These are phyloP conservation scores for Drosophila ohnishii DNA, from an alignment of 1,140 invertebrate genomes.

Conservation along the genomic window DNA sequence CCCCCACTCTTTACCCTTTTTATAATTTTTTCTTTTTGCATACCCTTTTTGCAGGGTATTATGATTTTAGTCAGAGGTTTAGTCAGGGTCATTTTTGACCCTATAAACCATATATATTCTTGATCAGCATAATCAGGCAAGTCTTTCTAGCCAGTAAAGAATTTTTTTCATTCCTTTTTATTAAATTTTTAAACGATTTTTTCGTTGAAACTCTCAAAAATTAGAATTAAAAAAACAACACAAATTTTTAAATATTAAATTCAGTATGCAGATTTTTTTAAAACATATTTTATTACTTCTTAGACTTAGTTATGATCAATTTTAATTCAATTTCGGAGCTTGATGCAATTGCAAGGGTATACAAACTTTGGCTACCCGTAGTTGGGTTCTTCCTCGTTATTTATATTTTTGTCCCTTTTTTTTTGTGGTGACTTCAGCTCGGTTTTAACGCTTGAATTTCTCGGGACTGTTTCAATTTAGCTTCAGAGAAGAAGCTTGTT, in stretches of 20 bases:
- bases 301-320: too few species aligned
- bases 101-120: not conserved
- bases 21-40: not conserved
- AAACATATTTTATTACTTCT: too few species aligned
- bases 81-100: not conserved
- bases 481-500: constrained; percentile 15
- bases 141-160: too few species aligned
- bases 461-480: constrained; percentile 50
- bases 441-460: constrained; percentile 63
- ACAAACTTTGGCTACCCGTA: too few species aligned
- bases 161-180: too few species aligned
- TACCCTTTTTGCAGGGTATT: not conserved
- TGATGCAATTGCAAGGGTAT: too few species aligned
- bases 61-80: not conserved
- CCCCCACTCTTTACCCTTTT: not conserved
- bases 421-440: constrained; percentile 40
- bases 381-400: not conserved
- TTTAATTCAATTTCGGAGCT: too few species aligned
- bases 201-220: too few species aligned
- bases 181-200: too few species aligned
- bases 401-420: not conserved
- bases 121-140: not conserved
- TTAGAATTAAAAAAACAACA: too few species aligned
- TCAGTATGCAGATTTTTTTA: too few species aligned
- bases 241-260: too few species aligned